Conservation (phyloP, 2,888 invertebrate species). For the Neuroscelio doddi region DNA sequence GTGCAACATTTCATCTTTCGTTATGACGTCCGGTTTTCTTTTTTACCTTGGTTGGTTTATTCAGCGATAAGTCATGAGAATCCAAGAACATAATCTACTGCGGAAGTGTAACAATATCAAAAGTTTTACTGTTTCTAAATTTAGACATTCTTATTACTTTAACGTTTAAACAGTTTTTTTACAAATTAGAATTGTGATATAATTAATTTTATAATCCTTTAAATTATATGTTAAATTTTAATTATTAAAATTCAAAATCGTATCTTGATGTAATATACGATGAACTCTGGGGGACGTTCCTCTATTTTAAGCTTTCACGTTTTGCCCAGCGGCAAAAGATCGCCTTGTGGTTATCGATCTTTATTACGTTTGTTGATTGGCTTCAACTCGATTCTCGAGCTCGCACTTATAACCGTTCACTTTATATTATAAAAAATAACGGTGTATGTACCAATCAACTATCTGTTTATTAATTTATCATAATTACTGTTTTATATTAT, state of each 20-base stretch:
- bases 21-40: slow-evolving; percentile 51
- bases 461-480: no score
- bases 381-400: slow-evolving; percentile 50
- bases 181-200: no score
- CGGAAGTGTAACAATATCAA: slow-evolving; percentile 4
- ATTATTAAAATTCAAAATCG: no score
- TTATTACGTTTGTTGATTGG: slow-evolving; percentile 64
- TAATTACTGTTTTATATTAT: no score
- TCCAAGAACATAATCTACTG: slow-evolving; percentile 1
- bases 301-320: slow-evolving; percentile 4
- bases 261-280: no score
- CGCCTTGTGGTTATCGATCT: slow-evolving; percentile 64
- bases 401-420: no score
- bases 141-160: background rate
- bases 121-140: background rate
- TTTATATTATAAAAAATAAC: no score
- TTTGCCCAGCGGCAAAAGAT: slow-evolving; percentile 46
- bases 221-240: no score
- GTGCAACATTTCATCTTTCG: slow-evolving; percentile 67
- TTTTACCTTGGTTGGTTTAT: slow-evolving; percentile 58
- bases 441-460: no score
- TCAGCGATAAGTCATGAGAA: slow-evolving; percentile 58
- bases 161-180: no score
- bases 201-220: no score
- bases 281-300: no score